These are phyloP conservation scores for Sebastes nivosus DNA, from an alignment of 2,797 vertebrate genomes.

Conservation along the genomic window DNA sequence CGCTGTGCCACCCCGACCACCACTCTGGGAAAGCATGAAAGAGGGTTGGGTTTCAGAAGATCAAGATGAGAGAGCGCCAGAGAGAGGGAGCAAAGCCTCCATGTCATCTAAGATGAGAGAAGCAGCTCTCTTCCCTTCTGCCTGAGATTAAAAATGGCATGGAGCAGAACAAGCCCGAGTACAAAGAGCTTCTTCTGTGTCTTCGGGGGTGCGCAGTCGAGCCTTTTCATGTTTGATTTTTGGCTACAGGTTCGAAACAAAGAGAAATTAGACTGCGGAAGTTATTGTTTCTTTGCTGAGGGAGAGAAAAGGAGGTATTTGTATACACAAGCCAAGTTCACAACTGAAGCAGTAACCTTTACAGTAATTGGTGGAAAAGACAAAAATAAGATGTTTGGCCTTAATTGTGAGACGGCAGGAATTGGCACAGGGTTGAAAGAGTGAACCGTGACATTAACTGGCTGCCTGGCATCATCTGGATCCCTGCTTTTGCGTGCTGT, in stretches of 20 bases:
- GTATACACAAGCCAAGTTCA: slow-evolving; percentile 20
- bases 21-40: slow-evolving; percentile 66
- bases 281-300: slow-evolving; percentile 35
- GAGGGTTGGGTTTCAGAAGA: slow-evolving; percentile 65
- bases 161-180: slow-evolving; percentile 63
- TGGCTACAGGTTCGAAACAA: slow-evolving; percentile 65
- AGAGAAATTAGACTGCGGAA: slow-evolving; percentile 45
- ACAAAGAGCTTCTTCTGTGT: slow-evolving; percentile 75
- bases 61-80: slow-evolving; percentile 57
- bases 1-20: slow-evolving; percentile 45
- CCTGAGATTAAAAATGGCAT: slow-evolving; percentile 74
- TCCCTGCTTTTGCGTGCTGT: slow-evolving; percentile 24
- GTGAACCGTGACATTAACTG: slow-evolving; percentile 69
- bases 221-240: slow-evolving; percentile 71
- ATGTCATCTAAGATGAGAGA: slow-evolving; percentile 78
- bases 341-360: slow-evolving; percentile 59
- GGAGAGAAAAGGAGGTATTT: slow-evolving; percentile 17
- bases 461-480: slow-evolving; percentile 38
- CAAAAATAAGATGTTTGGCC: slow-evolving; percentile 46
- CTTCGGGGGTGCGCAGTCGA: slow-evolving; percentile 62
- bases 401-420: slow-evolving; percentile 59
- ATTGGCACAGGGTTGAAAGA: slow-evolving; percentile 49
- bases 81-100: slow-evolving; percentile 66
- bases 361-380: slow-evolving; percentile 61
- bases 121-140: slow-evolving; percentile 61